phyloP scores from a whole-genome alignment of 2,113 vertebrate species.

The Heterocephalus glaber region DNA sequence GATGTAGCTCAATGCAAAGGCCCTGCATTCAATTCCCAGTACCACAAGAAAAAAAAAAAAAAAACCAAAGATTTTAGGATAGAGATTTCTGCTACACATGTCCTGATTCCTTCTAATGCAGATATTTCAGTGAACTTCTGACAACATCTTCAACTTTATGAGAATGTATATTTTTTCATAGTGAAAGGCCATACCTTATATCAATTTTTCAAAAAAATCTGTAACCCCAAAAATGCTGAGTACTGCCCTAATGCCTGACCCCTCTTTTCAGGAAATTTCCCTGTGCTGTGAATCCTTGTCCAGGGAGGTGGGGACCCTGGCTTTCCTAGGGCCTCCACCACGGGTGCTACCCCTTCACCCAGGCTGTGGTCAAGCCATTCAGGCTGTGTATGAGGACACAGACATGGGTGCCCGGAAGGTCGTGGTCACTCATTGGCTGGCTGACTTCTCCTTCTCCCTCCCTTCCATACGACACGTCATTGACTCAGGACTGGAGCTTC shows the following conservation, averaged over 20 bases:
- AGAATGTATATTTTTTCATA: constrained; percentile 26
- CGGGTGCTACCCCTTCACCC: constrained; percentile 88
- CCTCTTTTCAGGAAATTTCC: constrained; percentile 84
- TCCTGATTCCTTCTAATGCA: neutral
- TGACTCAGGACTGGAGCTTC: constrained; percentile 93
- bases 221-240: neutral
- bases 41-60: neutral
- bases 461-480: constrained; percentile 89
- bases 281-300: constrained; percentile 88
- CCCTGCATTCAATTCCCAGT: neutral
- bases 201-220: constrained; percentile 40
- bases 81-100: neutral
- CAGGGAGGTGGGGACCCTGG: constrained; percentile 85
- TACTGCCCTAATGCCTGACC: neutral
- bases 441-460: constrained; percentile 93
- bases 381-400: constrained; percentile 87
- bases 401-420: constrained; percentile 80
- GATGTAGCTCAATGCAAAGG: neutral
- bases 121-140: neutral
- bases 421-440: constrained; percentile 90
- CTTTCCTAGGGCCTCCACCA: constrained; percentile 85
- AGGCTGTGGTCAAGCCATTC: constrained; percentile 79
- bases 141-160: neutral
- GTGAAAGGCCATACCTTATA: constrained; percentile 1
- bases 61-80: neutral